Evolutionary conservation across 2,888 invertebrate species (phyloP).

Genomic region (Mamestra brassicae): DNA sequence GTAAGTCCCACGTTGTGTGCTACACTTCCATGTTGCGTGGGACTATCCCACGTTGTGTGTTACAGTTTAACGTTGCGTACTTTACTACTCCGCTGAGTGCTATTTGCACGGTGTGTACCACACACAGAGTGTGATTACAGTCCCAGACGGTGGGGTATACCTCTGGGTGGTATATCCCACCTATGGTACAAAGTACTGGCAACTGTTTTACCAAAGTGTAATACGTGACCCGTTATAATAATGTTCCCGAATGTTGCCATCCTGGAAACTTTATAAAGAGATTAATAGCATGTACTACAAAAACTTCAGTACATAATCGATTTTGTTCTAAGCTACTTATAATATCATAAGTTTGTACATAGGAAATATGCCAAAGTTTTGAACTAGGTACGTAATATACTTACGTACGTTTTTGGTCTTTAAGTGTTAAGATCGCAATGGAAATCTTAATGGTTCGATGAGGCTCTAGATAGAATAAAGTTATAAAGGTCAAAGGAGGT

Average conservation of each 20-base stretch:
- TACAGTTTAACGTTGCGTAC: no score
- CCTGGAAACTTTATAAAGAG: constrained; percentile 24
- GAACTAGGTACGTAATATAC: background rate
- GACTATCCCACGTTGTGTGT: no score
- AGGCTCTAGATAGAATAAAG: background rate
- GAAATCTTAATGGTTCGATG: background rate
- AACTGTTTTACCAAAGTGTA: background rate
- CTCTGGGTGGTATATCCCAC: no score
- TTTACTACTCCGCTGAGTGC: no score
- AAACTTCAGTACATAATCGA: constrained; percentile 33
- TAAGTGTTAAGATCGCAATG: background rate
- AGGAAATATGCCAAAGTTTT: no score
- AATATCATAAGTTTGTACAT: constrained; percentile 18
- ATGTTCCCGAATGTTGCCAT: constrained; percentile 23
- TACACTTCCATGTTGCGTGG: no score
- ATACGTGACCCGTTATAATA: constrained; percentile 18
- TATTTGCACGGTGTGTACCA: no score
- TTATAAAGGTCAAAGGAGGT: background rate
- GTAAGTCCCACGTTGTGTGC: no score
- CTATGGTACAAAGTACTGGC: no score
- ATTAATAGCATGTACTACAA: constrained; percentile 20
- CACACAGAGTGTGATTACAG: no score
- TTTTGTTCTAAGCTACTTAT: constrained; percentile 24
- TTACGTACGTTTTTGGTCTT: background rate
- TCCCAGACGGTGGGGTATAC: no score